Evolutionary conservation across 2,888 invertebrate species (phyloP), one percentile per base, ranked within the genome.

Genomic region (Trachelus troglodyta): DNA sequence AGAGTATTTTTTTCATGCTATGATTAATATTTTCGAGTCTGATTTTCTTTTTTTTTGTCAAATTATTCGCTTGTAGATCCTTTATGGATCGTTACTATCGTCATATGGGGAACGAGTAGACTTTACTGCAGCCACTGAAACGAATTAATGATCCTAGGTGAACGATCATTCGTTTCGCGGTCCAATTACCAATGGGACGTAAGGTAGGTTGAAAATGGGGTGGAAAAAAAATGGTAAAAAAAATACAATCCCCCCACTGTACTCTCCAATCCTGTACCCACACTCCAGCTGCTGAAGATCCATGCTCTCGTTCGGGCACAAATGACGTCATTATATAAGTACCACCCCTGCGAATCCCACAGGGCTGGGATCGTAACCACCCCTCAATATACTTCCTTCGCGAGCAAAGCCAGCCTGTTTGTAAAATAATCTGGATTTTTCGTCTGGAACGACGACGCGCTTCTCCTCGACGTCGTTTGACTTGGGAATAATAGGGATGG

Each of bases 311-410:
- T 79, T 84, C 81, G 73, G 79, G 73, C 68, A 40, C 69, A 83
- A 86, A 86, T 80, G 85, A 85, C 81, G 81, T 85, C 85, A 83
- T 86, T 86, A 86, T 81, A 80, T 82, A 85, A 85, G 85, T 83
- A 84, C 82, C 82, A 82, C 79, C 79, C 80, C 78, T 74, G 68
- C 78, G 76, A 71, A 82, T 77, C 77, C 79, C 75, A 79, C 69
- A 74, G 75, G 40, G 40, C 15, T 23, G 40, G 40, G 23, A 23
- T 23, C 15, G 40, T 56, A 56, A 56, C 40, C 40, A 56, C 23
- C 40, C 40, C 23, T 30, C 71, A 11, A 71, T 71, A 33, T 71
- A 71, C 31, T 33, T 12, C 12, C 11, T 31, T 12, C 31, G 31
- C 31, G 31, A 33, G 31, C 15, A 71, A 31, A 71, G 33, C 31